These are phyloP conservation scores for Panthera tigris DNA, from an alignment of 2,113 vertebrate genomes.

Conservation along the genomic window DNA sequence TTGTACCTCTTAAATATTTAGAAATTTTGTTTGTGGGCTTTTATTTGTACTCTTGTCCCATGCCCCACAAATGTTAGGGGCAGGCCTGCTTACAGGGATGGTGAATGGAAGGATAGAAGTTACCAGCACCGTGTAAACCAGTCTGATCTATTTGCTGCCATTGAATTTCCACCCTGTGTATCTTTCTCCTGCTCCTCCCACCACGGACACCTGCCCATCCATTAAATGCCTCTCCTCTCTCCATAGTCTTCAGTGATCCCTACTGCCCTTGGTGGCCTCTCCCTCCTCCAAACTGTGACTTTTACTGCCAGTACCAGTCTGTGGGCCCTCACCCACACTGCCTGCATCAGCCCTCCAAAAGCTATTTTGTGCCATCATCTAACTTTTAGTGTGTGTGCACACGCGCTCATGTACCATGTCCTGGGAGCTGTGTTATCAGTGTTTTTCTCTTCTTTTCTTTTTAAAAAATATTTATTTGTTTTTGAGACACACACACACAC, in stretches of 20 bases:
- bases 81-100: neutral
- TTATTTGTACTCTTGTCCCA: neutral
- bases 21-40: neutral
- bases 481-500: too few relatives aligned
- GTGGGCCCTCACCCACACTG: neutral
- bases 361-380: neutral
- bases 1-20: constrained; percentile 18
- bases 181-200: neutral
- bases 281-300: neutral
- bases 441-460: neutral
- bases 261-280: neutral
- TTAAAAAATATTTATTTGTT: neutral
- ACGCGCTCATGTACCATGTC: neutral
- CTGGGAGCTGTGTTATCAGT: neutral
- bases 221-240: neutral
- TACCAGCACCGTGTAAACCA: neutral
- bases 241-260: neutral
- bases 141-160: neutral
- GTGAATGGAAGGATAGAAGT: too few relatives aligned
- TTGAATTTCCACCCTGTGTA: neutral
- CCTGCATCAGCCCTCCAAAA: neutral
- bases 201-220: neutral
- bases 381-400: neutral
- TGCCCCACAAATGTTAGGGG: neutral
- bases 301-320: neutral